Evolutionary conservation across 37 sponge, comb jelly and placozoan genomes (phyloP), one percentile per base, ranked within the genome.

Genomic region (Aphrocallistes beatrix): DNA sequence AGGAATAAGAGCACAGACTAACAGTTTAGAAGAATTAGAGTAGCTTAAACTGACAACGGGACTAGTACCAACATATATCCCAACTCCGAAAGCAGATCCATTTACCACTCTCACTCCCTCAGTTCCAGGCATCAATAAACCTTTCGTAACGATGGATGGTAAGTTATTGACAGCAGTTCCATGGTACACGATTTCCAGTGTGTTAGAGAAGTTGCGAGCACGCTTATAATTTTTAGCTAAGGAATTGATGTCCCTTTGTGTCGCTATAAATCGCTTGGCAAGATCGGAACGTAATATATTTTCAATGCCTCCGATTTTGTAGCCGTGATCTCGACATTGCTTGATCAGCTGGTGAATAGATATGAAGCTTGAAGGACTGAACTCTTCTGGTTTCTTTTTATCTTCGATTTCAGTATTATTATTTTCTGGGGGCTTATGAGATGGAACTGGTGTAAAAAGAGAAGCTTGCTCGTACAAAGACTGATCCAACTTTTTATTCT

Each of bases 71-170:
- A 60, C 75, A 30, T 60, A 60, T 3, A 60, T 60, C 8, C 75
- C 75, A 60, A 60, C 75, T 3, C 75, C 75, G n/a, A 25, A 60
- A 60, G 75, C 75, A 60, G 75, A 60, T 60, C 75, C 75, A 13
- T 60, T 60, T 6, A 60, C 25, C 10, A 60, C 34, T 25, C 75
- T 19, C 8, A 60, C 75, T 60, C n/a, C 34, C 8, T 60, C 75
- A 3, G 75, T 60, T 60, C 75, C 75, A 32, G 75, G 75, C n/a
- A 60, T 6, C 25, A 60, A 28, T 60, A 60, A 30, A 32, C 75
- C 75, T 30, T 60, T 60, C n/a, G 75, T 25, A 3, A 60, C 75
- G 75, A 60, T 60, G 10, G 75, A 60, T 3, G 75, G 75, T 6
- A 60, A 28, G n/a, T 60, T 60, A 21, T 28, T 60, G 28, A 25